Evolutionary conservation across 2,888 invertebrate genomes (phyloP).

Genomic region (Atrina japonica): DNA sequence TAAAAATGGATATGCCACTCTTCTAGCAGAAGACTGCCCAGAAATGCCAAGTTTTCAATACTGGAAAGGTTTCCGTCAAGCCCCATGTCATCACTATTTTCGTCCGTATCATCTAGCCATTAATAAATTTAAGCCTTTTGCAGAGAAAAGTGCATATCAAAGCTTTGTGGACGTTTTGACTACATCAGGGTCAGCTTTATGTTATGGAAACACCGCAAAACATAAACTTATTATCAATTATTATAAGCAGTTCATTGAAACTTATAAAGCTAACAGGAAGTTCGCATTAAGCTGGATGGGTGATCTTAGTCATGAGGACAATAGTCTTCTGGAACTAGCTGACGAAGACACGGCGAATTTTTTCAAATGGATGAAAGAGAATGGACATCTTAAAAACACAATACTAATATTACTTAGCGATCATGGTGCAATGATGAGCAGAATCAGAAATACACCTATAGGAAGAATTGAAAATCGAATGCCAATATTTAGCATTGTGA

Average conservation of each 20-base stretch:
- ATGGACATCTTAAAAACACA: conserved; percentile 88
- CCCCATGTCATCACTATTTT: conserved; percentile 37
- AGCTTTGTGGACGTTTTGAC: no score
- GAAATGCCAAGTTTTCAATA: conserved; percentile 33
- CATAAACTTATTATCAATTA: conserved; percentile 82
- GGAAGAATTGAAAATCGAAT: conserved; percentile 95
- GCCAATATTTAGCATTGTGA: conserved; percentile 90
- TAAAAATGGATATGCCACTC: conserved; percentile 7
- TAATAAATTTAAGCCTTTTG: conserved; percentile 8
- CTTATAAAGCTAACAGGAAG: conserved; percentile 86
- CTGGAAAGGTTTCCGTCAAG: conserved; percentile 26
- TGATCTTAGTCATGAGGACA: conserved; percentile 93
- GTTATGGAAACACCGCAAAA: conserved; percentile 85
- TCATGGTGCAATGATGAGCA: conserved; percentile 91
- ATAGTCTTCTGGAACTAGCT: conserved; percentile 88
- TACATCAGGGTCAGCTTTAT: conserved; percentile 74
- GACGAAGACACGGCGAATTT: conserved; percentile 86
- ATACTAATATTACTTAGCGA: conserved; percentile 94
- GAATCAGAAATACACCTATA: conserved; percentile 91
- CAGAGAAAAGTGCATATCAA: no score
- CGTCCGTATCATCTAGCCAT: conserved; percentile 28
- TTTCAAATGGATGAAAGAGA: conserved; percentile 83
- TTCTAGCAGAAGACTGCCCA: conserved; percentile 37
- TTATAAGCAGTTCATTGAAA: conserved; percentile 83
- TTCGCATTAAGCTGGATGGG: conserved; percentile 94